Conservation (phyloP, 1,140 invertebrate species). For the Saccostrea glomerata region DNA sequence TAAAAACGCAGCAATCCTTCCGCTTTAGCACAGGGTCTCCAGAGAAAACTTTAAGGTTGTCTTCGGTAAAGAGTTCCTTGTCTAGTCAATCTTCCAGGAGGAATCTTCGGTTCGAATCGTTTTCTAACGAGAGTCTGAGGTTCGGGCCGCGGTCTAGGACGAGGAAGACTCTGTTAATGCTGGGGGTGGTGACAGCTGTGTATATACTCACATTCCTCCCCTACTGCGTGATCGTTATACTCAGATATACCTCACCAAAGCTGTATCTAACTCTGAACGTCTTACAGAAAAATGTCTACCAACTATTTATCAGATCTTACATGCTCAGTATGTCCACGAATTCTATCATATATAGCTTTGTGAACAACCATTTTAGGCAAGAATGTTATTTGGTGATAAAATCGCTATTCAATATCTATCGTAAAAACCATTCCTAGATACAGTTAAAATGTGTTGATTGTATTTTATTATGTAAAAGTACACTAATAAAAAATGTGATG, state of each 20-base stretch:
- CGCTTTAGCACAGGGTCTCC: not conserved
- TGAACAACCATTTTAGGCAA: constrained; percentile 49
- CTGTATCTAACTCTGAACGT: constrained; percentile 28
- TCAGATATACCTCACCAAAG: constrained; percentile 6
- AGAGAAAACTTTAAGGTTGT: not conserved
- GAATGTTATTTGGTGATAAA: constrained; percentile 29
- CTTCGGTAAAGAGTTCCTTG: constrained; percentile 27
- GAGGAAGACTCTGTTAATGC: constrained; percentile 55
- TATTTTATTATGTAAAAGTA: too few species aligned
- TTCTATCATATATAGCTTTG: constrained; percentile 50
- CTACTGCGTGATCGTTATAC: constrained; percentile 50
- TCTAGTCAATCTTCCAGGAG: constrained; percentile 37
- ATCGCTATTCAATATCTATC: not conserved
- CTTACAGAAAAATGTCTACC: constrained; percentile 37
- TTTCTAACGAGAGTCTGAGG: constrained; percentile 6
- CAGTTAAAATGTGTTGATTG: too few species aligned
- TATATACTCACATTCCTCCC: constrained; percentile 53
- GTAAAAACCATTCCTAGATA: not conserved
- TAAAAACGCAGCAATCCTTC: not conserved
- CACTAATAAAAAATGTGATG: too few species aligned
- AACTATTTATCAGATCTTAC: constrained; percentile 51
- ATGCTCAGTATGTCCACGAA: constrained; percentile 48
- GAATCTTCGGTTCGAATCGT: not conserved
- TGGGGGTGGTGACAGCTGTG: constrained; percentile 49
- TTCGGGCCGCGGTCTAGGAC: constrained; percentile 49